Evolutionary conservation across 2,888 invertebrate species (phyloP).

Genomic region (Aleiodes leptofemur): DNA sequence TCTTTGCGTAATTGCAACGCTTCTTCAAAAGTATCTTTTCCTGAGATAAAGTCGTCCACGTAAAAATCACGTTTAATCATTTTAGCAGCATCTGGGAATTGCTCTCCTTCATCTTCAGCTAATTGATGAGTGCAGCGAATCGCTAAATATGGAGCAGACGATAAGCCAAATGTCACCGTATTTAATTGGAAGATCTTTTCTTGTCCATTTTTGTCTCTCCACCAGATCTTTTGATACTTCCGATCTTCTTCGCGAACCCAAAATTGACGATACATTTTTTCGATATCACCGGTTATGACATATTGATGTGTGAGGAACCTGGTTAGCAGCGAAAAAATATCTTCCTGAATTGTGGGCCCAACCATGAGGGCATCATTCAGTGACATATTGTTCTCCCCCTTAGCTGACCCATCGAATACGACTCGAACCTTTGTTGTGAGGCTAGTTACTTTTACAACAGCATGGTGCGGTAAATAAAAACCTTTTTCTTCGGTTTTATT

Average conservation of each 20-base stretch:
- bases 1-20: constrained; percentile 37
- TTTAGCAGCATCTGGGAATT: constrained; percentile 35
- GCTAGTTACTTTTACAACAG: constrained; percentile 50
- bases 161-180: constrained; percentile 47
- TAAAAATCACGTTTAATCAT: constrained; percentile 48
- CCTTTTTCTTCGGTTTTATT: background rate
- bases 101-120: constrained; percentile 49
- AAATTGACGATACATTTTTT: constrained; percentile 61
- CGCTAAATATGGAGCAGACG: constrained; percentile 58
- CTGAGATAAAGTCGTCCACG: constrained; percentile 52
- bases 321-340: constrained; percentile 54
- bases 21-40: constrained; percentile 41
- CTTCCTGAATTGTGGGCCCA: constrained; percentile 59
- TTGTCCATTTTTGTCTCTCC: constrained; percentile 52
- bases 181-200: constrained; percentile 42
- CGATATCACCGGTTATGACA: constrained; percentile 61
- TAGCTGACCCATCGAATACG: too few relatives aligned
- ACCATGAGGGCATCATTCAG: constrained; percentile 57
- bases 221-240: constrained; percentile 45
- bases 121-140: constrained; percentile 56
- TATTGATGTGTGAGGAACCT: constrained; percentile 56
- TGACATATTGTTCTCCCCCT: too few relatives aligned
- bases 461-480: constrained; percentile 53
- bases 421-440: constrained; percentile 54
- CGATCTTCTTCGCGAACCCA: constrained; percentile 49